Evolutionary conservation across 2,888 invertebrate genomes (phyloP), one percentile per base, ranked within the genome.

Genomic region (Agonum fuliginosum): DNA sequence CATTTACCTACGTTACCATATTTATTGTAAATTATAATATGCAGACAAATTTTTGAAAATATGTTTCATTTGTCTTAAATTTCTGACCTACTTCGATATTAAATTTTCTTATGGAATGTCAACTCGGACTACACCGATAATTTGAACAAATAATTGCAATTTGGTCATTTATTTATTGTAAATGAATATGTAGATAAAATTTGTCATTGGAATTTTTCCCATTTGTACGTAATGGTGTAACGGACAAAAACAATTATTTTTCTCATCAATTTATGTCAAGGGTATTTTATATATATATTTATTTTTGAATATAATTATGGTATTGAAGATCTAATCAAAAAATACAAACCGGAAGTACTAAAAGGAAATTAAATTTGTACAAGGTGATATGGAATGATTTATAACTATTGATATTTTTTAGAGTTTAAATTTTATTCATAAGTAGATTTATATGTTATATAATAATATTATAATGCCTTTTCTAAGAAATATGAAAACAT

Each of bases 331-430:
- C 17, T 27, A 62, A 62, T 62, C 58, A 8, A 27, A 30, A 54
- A 17, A 62, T 62, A 27, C 30, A 14, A 30, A 62, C 58, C 27
- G 58, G 58, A 62, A 30, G n/a, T 62, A 30, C 1, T 5, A 24
- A 48, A 48, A 19, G 20, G 48, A 48, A 48, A 54, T 22, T 6
- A 54, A 54, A 12, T 27, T 54, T 54, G 8, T 54, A 27, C 54
- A 54, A 54, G n/a, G 54, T 54, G 24, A 54, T 54, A 24, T 54
- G 22, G 20, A 24, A 24, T 54, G 54, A 54, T 54, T 54, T 54
- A n/a, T n/a, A n/a, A n/a, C n/a, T n/a, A 54, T 54, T 54, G 12
- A 22, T 12, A 22, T 54, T 24, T 12, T 54, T 54, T 22, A 8
- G 22, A 24, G 14, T 43, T n/a, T 1, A 37, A 37, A 37, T n/a